phyloP scores from a whole-genome alignment of 1,140 invertebrate genomes.

The Brachionus manjavacas region DNA sequence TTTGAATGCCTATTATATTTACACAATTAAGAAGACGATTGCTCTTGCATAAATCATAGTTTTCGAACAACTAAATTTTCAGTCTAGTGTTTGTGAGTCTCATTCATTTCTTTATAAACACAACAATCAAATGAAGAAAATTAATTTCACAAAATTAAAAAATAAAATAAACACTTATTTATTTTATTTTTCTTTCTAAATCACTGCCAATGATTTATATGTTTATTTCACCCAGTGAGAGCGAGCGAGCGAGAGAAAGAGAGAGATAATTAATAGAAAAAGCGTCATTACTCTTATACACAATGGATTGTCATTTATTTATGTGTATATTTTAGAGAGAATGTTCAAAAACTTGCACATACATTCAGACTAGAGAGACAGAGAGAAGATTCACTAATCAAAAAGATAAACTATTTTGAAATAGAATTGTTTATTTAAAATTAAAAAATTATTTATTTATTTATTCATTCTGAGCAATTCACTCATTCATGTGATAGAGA shows the following conservation, averaged over 20 bases:
- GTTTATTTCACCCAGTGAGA: not conserved
- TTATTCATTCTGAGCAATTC: not conserved
- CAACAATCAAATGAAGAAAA: not conserved
- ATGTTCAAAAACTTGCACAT: not conserved
- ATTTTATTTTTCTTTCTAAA: not conserved
- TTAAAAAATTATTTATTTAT: not conserved
- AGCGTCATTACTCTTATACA: not conserved
- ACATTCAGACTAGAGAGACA: not conserved
- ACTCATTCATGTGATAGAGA: not conserved
- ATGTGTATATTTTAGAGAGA: not conserved
- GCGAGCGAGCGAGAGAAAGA: not conserved
- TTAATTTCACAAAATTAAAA: not conserved
- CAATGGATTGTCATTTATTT: not conserved
- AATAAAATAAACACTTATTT: not conserved
- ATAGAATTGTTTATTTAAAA: constrained; percentile 29
- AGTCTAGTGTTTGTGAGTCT: not conserved
- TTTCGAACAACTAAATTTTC: not conserved
- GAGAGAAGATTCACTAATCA: not conserved
- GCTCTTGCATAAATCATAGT: not conserved
- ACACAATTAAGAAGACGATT: constrained; percentile 16
- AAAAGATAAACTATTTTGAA: constrained; percentile 10
- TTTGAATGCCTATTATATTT: not conserved
- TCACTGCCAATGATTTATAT: constrained; percentile 3
- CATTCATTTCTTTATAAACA: not conserved
- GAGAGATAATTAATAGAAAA: not conserved